Evolutionary conservation across 2,113 vertebrate species (phyloP).

Genomic region (Scomber scombrus): DNA sequence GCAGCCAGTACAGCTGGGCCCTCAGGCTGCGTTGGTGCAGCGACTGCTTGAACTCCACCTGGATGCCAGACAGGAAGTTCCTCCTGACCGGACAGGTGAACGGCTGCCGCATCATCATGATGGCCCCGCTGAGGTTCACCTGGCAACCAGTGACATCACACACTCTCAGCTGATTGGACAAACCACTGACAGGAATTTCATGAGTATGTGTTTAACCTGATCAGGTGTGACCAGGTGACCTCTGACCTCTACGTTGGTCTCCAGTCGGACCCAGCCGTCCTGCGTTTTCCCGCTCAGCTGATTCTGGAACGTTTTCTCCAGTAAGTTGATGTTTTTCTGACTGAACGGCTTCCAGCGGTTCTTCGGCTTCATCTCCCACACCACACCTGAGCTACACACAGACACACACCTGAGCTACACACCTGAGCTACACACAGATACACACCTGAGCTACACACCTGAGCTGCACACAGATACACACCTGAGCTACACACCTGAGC

Average conservation of each 20-base stretch:
- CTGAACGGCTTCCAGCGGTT: constrained; percentile 95
- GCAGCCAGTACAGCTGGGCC: constrained; percentile 94
- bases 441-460: neutral
- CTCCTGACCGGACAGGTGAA: constrained; percentile 88
- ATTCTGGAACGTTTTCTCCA: constrained; percentile 92
- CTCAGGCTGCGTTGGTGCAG: constrained; percentile 93
- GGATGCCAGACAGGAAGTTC: constrained; percentile 94
- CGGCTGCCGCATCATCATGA: constrained; percentile 93
- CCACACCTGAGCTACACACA: constrained; percentile 90
- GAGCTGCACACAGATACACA: neutral
- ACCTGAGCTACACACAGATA: neutral
- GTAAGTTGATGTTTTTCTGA: constrained; percentile 91
- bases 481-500: neutral
- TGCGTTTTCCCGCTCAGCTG: constrained; percentile 67
- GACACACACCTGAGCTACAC: neutral
- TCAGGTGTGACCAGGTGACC: neutral
- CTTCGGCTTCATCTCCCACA: constrained; percentile 94
- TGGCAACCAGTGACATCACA: constrained; percentile 68
- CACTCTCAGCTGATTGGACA: neutral
- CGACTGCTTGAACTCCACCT: constrained; percentile 94
- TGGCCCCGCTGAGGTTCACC: constrained; percentile 90
- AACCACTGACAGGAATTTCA: neutral
- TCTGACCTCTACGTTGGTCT: constrained; percentile 90
- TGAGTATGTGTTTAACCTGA: too few relatives aligned
- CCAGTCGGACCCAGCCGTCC: constrained; percentile 88